These are phyloP conservation scores for Danio kyathit DNA, from an alignment of 2,797 vertebrate genomes.

Conservation along the genomic window DNA sequence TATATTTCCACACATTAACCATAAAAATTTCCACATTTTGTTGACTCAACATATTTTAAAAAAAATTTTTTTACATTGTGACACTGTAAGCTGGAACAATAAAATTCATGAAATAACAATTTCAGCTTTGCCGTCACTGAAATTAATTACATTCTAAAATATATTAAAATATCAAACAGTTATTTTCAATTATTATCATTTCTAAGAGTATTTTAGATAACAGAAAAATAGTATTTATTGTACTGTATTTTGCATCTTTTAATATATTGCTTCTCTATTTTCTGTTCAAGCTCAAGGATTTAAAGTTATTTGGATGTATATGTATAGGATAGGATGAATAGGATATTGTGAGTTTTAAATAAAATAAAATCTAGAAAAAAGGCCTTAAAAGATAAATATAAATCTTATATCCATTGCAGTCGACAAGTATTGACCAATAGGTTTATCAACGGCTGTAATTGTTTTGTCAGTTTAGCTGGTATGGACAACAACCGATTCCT, in stretches of 20 bases:
- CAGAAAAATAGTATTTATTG: too few relatives aligned
- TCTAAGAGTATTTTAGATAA: too few relatives aligned
- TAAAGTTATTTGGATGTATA: not conserved
- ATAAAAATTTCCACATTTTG: too few relatives aligned
- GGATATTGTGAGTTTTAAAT: not conserved
- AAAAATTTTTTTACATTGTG: not conserved
- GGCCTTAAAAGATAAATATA: too few relatives aligned
- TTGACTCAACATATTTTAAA: not conserved
- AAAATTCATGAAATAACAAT: too few relatives aligned
- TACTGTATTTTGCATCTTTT: too few relatives aligned
- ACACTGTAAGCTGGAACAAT: not conserved
- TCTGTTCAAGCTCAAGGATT: not conserved
- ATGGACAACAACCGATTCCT: not conserved
- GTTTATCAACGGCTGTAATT: not conserved
- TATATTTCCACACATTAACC: too few relatives aligned
- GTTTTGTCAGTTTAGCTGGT: not conserved
- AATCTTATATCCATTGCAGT: not conserved
- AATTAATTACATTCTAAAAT: not conserved
- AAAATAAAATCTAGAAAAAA: not conserved
- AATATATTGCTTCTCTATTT: not conserved
- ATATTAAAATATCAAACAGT: not conserved
- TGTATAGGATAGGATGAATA: not conserved
- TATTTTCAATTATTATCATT: too few relatives aligned
- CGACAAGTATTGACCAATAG: not conserved
- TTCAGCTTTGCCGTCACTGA: not conserved